Base-by-base conservation (phyloP, 2,113 vertebrate species). In the Bucco capensis region DNA sequence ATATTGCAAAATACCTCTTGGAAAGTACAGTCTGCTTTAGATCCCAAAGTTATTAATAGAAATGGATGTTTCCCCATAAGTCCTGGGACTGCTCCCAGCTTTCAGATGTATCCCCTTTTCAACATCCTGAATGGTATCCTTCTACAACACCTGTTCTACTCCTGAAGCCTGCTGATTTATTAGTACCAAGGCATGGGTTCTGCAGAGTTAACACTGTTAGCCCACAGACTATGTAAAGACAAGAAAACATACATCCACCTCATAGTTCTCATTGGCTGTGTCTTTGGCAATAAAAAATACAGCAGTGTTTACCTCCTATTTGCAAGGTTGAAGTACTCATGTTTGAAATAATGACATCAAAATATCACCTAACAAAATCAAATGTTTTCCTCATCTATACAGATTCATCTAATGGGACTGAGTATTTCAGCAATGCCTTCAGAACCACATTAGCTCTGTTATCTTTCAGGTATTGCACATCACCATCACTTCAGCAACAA, bases 211-310 rank as follows among this genome's bases (percentile, higher is more conserved):
- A 23, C n/a, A n/a, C 14, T 2, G 24, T 31, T 37, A 56, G 17
- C 28, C 65, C 2, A 1, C 22, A 62, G 30, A 72, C n/a, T 6
- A 58, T 6, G 2, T 11, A 42, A 66, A 56, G n/a, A 8, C 13
- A 65, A 46, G 37, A 71, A 92, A 72, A 56, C 1, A 0, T 38
- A 37, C 0, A 1, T 27, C 28, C 5, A 12, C 19, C 12, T 70
- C 40, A 16, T 22, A 85, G 13, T 0, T 65, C 2, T 61, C 25
- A 31, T 0, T 38, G 19, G 19, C 42, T 56, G 30, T 23, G 18
- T 28, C 27, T 47, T 15, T 22, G 12, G 23, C 21, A 6, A 24
- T 31, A 15, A 80, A 46, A 83, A 91, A 58, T 10, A 3, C 12
- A 7, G 11, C 1, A 2, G 44, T 18, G 17, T 58, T 50, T 53